Base-by-base conservation (phyloP, 2,113 vertebrate genomes). In the Ceyx cyanopectus region DNA sequence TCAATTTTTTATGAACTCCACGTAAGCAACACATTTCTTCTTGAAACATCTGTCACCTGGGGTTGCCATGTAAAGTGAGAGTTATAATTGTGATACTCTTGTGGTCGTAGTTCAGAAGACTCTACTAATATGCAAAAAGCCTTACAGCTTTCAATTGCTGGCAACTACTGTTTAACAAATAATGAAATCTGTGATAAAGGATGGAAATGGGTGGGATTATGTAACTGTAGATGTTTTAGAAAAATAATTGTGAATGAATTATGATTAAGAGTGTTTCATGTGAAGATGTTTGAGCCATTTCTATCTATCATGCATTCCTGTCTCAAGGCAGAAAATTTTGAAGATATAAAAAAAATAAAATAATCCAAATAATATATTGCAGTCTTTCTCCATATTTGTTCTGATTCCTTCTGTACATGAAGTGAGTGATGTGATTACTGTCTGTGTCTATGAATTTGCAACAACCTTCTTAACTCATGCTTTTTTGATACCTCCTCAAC, bases 271-370 rank as follows among this genome's bases (percentile, higher is more conserved):
- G 97, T 98, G 97, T 98, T 98, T 98, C 97, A 98, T 98, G 98
- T 99, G 98, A 99, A 98, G 96, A 98, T 98, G 98, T 99, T 99
- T 99, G 99, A 99, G 99, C 99, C 99, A 98, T 98, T 98, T 99
- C 98, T 98, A 98, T 99, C 97, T 98, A 98, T 98, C 97, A 99
- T 99, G 98, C 99, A 99, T 99, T 99, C 99, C 99, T 99, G 98
- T 99, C 98, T 98, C 95, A 95, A 87, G 98, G 98, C 98, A 98
- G 99, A 99, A 99, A 98, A 97, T 96, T 98, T 97, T 98, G 98
- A 99, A 98, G 98, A 99, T 98, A 95, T 96, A 96, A 96, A 98
- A 97, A 97, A 97, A 98, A 97, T 98, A 98, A 98, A 98, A 98
- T 96, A 93, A 97, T 97, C 98, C 97, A 98, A 98, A 98, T 93